These are phyloP conservation scores for Drosophila nr. perissopoda DNA, from an alignment of 2,888 invertebrate genomes.

Conservation along the genomic window DNA sequence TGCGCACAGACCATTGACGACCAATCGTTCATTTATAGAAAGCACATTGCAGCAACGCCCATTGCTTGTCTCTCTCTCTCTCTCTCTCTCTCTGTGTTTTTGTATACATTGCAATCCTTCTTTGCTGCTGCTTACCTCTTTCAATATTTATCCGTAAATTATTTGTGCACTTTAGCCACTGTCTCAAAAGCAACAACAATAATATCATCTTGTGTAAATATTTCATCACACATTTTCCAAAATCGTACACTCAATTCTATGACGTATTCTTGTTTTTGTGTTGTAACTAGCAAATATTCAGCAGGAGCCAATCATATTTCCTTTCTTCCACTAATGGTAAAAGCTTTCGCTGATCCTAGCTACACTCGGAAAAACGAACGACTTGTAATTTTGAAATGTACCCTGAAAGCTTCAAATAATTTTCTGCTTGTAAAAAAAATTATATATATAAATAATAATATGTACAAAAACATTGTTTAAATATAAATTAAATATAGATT, in stretches of 20 bases:
- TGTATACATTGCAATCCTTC: background rate
- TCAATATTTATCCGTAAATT: constrained; percentile 7
- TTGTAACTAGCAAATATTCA: background rate
- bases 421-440: background rate
- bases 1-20: constrained; percentile 13
- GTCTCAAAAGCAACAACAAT: background rate
- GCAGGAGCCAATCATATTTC: background rate
- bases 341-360: background rate
- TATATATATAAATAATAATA: background rate
- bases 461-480: background rate
- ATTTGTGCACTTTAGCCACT: background rate
- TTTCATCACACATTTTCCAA: background rate
- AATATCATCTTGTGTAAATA: constrained; percentile 1
- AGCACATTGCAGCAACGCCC: constrained; percentile 25
- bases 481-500: background rate
- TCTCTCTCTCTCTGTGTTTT: background rate
- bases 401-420: background rate
- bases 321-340: background rate
- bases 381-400: background rate
- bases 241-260: background rate
- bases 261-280: background rate
- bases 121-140: background rate
- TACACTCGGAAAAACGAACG: background rate
- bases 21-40: constrained; percentile 39
- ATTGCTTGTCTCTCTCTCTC: background rate